These are phyloP conservation scores for Ophion obscuratus DNA, from an alignment of 2,888 invertebrate genomes.

Conservation along the genomic window DNA sequence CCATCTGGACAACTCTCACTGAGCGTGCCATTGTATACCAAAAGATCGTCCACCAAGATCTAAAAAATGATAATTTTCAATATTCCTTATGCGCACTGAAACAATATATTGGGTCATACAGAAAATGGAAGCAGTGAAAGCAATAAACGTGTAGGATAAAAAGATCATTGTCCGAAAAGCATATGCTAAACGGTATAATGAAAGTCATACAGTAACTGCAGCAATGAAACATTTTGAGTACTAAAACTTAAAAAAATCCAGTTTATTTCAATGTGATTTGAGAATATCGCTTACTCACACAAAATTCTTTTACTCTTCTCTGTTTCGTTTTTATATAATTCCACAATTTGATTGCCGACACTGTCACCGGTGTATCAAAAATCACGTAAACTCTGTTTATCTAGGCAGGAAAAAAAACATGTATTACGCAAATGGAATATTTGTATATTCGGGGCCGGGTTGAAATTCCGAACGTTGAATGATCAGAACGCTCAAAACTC, in stretches of 20 bases:
- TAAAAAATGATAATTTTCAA: slow-evolving; percentile 77
- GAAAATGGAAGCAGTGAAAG: background rate
- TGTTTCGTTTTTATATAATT: slow-evolving; percentile 92
- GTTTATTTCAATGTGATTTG: background rate
- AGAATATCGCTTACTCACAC: slow-evolving; percentile 85
- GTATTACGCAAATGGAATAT: background rate
- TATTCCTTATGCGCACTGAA: background rate
- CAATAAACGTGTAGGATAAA: background rate
- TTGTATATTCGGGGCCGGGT: too few relatives aligned
- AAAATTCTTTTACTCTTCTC: slow-evolving; percentile 93
- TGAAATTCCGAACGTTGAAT: too few relatives aligned
- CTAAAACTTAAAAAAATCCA: background rate
- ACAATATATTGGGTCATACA: background rate
- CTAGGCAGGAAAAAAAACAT: slow-evolving; percentile 73
- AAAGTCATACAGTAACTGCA: too few relatives aligned
- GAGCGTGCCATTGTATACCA: slow-evolving; percentile 91
- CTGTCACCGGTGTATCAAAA: slow-evolving; percentile 90
- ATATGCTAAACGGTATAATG: too few relatives aligned
- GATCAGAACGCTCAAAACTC: too few relatives aligned
- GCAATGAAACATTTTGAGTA: too few relatives aligned
- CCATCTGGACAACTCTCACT: slow-evolving; percentile 78
- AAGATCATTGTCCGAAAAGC: too few relatives aligned
- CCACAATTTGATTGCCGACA: slow-evolving; percentile 92
- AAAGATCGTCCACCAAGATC: slow-evolving; percentile 92
- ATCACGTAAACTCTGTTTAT: slow-evolving; percentile 91